Evolutionary conservation across 2,888 invertebrate genomes (phyloP).

Genomic region (Apotomis turbidana): DNA sequence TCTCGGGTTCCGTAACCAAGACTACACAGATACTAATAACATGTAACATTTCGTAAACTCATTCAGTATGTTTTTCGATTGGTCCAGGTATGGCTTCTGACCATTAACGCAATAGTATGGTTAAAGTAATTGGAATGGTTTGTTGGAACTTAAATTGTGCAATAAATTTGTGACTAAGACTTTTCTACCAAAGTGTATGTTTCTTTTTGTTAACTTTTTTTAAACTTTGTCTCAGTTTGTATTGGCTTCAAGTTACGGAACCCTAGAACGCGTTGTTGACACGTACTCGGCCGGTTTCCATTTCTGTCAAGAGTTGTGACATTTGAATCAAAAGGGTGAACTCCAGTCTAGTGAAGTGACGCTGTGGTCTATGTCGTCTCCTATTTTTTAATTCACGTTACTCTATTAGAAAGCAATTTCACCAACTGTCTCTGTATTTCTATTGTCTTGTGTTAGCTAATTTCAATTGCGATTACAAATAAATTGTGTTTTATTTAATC

Average conservation of each 20-base stretch:
- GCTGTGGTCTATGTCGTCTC: constrained; percentile 53
- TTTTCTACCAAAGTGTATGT: no score
- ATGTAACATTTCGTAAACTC: neutral
- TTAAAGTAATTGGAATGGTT: no score
- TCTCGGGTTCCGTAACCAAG: constrained; percentile 26
- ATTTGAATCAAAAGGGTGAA: constrained; percentile 2
- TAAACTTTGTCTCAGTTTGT: no score
- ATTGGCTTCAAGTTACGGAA: constrained; percentile 8
- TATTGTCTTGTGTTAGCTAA: constrained; percentile 36
- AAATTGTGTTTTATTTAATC: constrained; percentile 41
- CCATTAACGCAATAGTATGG: neutral
- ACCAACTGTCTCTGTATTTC: constrained; percentile 41
- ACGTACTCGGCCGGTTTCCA: neutral
- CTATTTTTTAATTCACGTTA: constrained; percentile 47
- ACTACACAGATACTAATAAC: neutral
- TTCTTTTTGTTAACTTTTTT: no score
- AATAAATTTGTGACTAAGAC: no score
- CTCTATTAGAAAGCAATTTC: constrained; percentile 46
- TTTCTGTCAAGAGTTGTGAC: neutral
- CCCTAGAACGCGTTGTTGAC: constrained; percentile 12
- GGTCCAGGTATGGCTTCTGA: neutral
- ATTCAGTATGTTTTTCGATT: no score
- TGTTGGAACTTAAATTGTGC: no score
- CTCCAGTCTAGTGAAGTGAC: constrained; percentile 45
- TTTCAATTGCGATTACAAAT: constrained; percentile 30